Conservation (phyloP, 2,888 invertebrate species). For the Priocnemis perturbator region DNA sequence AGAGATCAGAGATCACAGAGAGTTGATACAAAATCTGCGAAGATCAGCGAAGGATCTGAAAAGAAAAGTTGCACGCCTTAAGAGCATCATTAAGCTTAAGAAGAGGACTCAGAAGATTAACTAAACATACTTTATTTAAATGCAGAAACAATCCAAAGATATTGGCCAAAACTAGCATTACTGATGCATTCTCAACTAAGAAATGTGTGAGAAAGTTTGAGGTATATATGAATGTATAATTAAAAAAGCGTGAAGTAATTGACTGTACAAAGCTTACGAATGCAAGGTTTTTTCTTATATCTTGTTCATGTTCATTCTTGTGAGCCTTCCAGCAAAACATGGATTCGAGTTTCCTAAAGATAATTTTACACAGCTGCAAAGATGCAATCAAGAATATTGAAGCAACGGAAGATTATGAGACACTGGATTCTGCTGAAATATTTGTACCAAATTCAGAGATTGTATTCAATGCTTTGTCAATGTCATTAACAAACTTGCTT, state of each 20-base stretch:
- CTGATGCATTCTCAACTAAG: no score
- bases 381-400: constrained; percentile 43
- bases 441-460: constrained; percentile 50
- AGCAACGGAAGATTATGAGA: constrained; percentile 43
- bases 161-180: no score
- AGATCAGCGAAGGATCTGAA: not conserved
- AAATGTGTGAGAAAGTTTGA: no score
- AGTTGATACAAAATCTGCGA: not conserved
- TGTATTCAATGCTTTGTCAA: constrained; percentile 52
- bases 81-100: not conserved
- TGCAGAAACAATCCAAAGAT: no score
- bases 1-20: not conserved
- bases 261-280: no score
- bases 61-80: not conserved
- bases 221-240: no score
- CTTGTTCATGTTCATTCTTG: no score
- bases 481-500: constrained; percentile 59
- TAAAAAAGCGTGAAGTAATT: no score
- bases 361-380: constrained; percentile 54
- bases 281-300: no score
- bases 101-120: not conserved
- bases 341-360: constrained; percentile 58
- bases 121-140: no score
- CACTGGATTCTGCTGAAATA: constrained; percentile 34
- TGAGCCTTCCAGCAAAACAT: constrained; percentile 33